Percentiles rank a stretch among this genome's conserved stretches.
These are phyloP conservation scores for Hycleus cichorii DNA, from an alignment of 1,140 invertebrate genomes.

Conservation along the genomic window DNA sequence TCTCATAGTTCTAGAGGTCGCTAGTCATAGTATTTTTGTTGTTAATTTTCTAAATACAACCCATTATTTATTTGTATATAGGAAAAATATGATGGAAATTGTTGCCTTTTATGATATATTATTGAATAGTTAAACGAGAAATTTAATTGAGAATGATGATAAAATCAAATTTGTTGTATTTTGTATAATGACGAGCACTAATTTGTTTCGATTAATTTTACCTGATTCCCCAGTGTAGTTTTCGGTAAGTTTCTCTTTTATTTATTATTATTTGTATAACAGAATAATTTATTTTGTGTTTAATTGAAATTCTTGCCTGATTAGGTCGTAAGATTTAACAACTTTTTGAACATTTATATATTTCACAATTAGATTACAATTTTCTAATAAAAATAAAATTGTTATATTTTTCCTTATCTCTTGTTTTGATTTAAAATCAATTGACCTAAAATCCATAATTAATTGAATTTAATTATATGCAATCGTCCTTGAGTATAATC, in stretches of 20 bases:
- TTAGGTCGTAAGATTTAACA: constrained; percentile 23
- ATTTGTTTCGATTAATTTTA: background rate
- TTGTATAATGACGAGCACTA: background rate
- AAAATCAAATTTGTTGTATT: background rate
- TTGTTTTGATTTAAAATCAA: too few relatives aligned
- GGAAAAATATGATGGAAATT: constrained; percentile 3
- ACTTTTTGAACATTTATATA: constrained; percentile 29
- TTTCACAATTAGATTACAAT: constrained; percentile 12
- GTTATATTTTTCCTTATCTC: too few relatives aligned
- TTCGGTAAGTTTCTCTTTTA: background rate
- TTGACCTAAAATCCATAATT: too few relatives aligned
- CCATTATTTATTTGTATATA: constrained; percentile 32
- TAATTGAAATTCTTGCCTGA: constrained; percentile 31
- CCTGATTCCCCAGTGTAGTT: constrained; percentile 5
- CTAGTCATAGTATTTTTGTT: constrained; percentile 29
- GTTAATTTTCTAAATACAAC: constrained; percentile 19
- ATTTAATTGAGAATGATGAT: background rate
- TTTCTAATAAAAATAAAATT: too few relatives aligned
- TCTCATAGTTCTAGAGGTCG: constrained; percentile 14
- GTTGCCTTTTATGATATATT: constrained; percentile 14
- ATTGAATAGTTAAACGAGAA: constrained; percentile 15
- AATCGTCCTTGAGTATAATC: too few relatives aligned
- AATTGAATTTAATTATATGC: too few relatives aligned
- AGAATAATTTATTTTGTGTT: constrained; percentile 17
- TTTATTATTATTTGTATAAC: constrained; percentile 7